Evolutionary conservation across 2,888 invertebrate genomes (phyloP), one percentile per base, ranked within the genome.

Genomic region (Drosophila vallismaia): DNA sequence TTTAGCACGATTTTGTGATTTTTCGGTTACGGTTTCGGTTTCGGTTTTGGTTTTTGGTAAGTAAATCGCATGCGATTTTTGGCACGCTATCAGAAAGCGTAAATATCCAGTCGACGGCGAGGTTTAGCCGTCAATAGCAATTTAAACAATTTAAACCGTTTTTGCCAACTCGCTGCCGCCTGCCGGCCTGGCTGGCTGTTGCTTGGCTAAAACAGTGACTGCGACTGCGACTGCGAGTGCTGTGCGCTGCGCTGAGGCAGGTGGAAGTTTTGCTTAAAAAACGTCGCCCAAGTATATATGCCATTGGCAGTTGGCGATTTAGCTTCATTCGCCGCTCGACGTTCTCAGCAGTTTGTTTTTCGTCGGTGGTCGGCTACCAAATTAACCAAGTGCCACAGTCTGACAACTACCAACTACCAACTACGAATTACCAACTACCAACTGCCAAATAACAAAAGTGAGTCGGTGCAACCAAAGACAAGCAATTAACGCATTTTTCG

Each of bases 301-400:
- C 84, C 76, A 88, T 76, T 84, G 84, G 79, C 77, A 76, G 85
- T 71, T 67, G 72, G 72, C 82, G 82, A 73, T 84, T 86, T 74
- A 71, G 87, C 85, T 85, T 88, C 87, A 85, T 85, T 85, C 87
- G 79, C 70, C 74, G 60, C 85, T 87, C 88, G 88, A 75, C 87
- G 79, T 88, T 88, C 84, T 85, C 69, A 69, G 69, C 69, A 69
- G 53, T 54, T 54, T 55, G 54, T 42, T 28, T 42, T 28, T 54
- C 29, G 45, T 24, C 31, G 68, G 38, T 38, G 19, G 19, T 19
- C 14, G 24, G 12, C 42, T 52, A 38, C 29, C 42, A 44, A 45
- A 29, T 14, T 14, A 33, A 24, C 12, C 9, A 63, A 60, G 8
- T 29, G 19, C 19, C 19, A 19, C 19, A 19, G 19, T 19, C 19